Base-by-base conservation (phyloP, 2,888 invertebrate species). In the Drosophila basisetae region DNA sequence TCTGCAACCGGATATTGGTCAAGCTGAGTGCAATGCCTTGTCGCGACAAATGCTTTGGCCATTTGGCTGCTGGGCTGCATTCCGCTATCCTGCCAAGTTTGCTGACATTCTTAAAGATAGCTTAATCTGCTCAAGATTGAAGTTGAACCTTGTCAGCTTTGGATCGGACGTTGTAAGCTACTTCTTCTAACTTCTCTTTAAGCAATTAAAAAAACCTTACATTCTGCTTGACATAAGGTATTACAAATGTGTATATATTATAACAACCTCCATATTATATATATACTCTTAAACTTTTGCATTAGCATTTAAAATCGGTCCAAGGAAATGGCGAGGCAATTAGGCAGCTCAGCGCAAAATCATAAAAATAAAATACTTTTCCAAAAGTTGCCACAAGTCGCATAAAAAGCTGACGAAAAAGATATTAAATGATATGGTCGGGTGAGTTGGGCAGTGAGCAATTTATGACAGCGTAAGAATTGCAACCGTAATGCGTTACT, bases 21-120 rank as follows among this genome's bases (percentile, higher is more conserved):
- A 86, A 82, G 80, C 67, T 86, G 84, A 88, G 89, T 89, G 89
- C 84, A 89, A 78, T 83, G 89, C 73, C 80, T 82, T 84, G 84
- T 89, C 82, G 83, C 64, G 70, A 60, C 63, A 63, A 61, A 61
- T 71, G 60, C 76, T 69, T 83, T 83, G 61, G 73, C 73, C 85
- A 73, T 80, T 85, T 88, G 76, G 60, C 43, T 75, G 82, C 85
- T 83, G 73, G 68, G 59, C 71, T 78, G 76, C 60, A 35, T 47
- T 53, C 18, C 53, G n/a, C 30, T 35, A 16, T 5, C 18, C 5
- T 88, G 80, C 82, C 73, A 78, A 68, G 76, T 76, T 56, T 49
- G 41, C 69, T 80, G 81, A 73, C 82, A 78, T 76, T 78, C 76
- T 83, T 83, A 78, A 78, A 85, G 88, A 82, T 56, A 60, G 65